Evolutionary conservation across 2,888 invertebrate species (phyloP).

Genomic region (Ichneumoninae sp.): DNA sequence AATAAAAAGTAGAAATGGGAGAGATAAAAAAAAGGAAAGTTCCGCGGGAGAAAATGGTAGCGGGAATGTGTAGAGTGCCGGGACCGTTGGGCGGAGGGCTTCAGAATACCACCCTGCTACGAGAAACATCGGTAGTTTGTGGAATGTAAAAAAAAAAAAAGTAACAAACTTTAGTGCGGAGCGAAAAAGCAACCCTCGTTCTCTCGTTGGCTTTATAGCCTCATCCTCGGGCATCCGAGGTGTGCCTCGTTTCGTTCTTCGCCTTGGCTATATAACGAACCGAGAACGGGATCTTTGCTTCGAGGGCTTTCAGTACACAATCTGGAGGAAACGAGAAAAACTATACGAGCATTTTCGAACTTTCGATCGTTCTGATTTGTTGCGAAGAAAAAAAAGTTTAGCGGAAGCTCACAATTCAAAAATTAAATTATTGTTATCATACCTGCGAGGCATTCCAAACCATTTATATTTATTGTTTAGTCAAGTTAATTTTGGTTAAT

Average conservation of each 20-base stretch:
- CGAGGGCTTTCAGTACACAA: constrained; percentile 5
- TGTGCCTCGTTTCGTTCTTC: constrained; percentile 28
- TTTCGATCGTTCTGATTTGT: background rate
- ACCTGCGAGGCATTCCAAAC: background rate
- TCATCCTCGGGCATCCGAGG: constrained; percentile 1
- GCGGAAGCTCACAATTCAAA: background rate
- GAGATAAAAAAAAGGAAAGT: constrained; percentile 24
- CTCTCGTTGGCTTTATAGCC: constrained; percentile 36
- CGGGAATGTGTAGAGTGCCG: background rate
- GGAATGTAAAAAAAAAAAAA: constrained; percentile 13
- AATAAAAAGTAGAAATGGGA: constrained; percentile 50
- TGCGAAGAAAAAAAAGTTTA: background rate
- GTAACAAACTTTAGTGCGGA: constrained; percentile 12
- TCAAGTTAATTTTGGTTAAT: background rate
- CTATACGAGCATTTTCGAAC: background rate
- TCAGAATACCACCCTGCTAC: background rate
- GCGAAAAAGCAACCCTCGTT: constrained; percentile 29
- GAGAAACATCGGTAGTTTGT: constrained; percentile 26
- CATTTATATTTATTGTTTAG: background rate
- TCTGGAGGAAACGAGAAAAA: background rate
- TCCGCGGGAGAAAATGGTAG: background rate
- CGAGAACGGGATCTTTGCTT: constrained; percentile 37
- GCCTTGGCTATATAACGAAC: constrained; percentile 12
- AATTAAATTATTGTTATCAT: background rate
- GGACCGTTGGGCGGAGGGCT: background rate